Base-by-base conservation (phyloP, 2,888 invertebrate genomes). In the Parnassius apollo region DNA sequence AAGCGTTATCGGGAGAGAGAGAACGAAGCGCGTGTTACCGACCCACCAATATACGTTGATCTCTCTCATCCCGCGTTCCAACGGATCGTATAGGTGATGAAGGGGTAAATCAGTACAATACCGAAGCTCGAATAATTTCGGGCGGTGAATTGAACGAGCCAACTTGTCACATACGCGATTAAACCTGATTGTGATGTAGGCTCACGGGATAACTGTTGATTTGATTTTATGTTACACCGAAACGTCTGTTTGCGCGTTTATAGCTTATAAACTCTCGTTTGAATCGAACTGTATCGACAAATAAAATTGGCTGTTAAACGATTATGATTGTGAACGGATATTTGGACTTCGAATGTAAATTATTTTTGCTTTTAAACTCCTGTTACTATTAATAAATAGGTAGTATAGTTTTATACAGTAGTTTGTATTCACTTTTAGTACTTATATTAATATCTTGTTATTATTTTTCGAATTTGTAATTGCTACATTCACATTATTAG, bases 91-190 rank as follows among this genome's bases (percentile, higher is more conserved):
- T 42, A 68, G 60, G 56, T 55, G 18, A 46, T 44, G 51, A 35
- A 49, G 65, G 64, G 70, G 74, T 68, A 4, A 51, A 63, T 49
- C 22, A 48, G 55, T 13, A 55, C 61, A 42, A 35, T 44, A 48
- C 25, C 42, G 54, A 51, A 60, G 74, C 44, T 70, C 75, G 42
- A 46, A 57, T 13, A 11, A 51, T 58, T 57, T 57, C 75, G 74
- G 79, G 64, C 68, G 72, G 66, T 61, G 71, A 73, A 71, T 72
- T 68, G 74, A 76, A 78, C 78, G 70, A 86, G 86, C 82, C 81
- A 88, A 89, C 89, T 91, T 91, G 91, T 91, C 91, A 91, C 89
- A 89, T 85, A 86, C 85, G 84, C 91, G 90, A 90, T 90, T 90
- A 89, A 88, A 82, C 85, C 83, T 89, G 89, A 91, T 91, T 90